These are phyloP conservation scores for Habropoda laboriosa DNA, from an alignment of 1,140 invertebrate species.

Conservation along the genomic window DNA sequence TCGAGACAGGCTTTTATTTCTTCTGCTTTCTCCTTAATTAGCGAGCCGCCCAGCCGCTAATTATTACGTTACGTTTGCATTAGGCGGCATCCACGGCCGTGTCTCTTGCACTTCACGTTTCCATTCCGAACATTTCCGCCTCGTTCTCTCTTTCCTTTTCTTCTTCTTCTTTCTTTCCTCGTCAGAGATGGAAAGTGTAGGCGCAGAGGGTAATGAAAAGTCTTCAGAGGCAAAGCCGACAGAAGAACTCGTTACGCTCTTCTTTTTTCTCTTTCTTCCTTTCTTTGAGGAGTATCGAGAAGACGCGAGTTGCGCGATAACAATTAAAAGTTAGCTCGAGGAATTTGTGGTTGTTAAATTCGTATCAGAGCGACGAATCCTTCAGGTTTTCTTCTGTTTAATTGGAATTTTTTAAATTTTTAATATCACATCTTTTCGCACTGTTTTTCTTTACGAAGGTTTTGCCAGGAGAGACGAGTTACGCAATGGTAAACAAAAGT, in stretches of 20 bases:
- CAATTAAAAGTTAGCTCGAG: not conserved
- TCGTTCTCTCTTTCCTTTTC: not conserved
- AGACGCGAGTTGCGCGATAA: not conserved
- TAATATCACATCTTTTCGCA: too few relatives aligned
- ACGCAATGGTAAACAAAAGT: too few relatives aligned
- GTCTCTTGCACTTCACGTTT: not conserved
- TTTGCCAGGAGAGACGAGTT: too few relatives aligned
- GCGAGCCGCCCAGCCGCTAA: constrained; percentile 17
- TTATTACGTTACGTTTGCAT: constrained; percentile 42
- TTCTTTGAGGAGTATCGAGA: not conserved
- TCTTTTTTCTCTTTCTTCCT: not conserved
- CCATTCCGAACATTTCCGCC: too few relatives aligned
- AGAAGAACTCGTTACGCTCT: not conserved
- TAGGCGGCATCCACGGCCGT: not conserved
- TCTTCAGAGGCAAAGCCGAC: not conserved
- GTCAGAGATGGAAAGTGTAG: too few relatives aligned
- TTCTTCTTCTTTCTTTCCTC: not conserved
- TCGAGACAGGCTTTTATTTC: constrained; percentile 3
- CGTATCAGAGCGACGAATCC: too few relatives aligned
- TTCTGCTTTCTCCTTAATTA: constrained; percentile 43
- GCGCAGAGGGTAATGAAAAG: too few relatives aligned
- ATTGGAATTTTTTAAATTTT: too few relatives aligned
- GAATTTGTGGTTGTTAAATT: too few relatives aligned
- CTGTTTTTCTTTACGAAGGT: too few relatives aligned
- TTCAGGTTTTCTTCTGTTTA: too few relatives aligned